Conservation (phyloP, 2,888 invertebrate species). For the Drosophila antonietae region DNA sequence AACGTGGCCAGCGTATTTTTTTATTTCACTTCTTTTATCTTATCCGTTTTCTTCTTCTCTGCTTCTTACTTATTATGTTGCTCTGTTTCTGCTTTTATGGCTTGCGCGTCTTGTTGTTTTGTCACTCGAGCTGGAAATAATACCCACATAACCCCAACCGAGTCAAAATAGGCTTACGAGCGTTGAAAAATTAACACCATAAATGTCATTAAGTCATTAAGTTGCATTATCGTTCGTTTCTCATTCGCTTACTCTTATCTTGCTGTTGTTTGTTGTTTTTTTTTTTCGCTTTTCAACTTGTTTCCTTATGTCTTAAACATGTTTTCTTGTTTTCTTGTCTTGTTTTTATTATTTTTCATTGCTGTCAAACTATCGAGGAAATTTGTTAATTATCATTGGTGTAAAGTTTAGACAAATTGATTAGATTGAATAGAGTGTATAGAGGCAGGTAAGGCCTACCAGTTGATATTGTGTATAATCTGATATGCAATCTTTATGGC, state of each 20-base stretch:
- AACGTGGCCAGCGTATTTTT: constrained; percentile 32
- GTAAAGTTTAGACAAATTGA: constrained; percentile 19
- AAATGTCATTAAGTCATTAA: constrained; percentile 74
- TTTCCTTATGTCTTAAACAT: constrained; percentile 41
- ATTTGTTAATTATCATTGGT: constrained; percentile 30
- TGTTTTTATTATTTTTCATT: constrained; percentile 14
- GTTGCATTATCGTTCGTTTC: constrained; percentile 47
- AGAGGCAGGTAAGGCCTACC: background rate
- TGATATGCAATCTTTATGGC: constrained; percentile 1
- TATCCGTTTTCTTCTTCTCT: constrained; percentile 43
- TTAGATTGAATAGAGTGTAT: constrained; percentile 11
- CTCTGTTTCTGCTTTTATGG: constrained; percentile 20
- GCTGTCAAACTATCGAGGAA: constrained; percentile 43
- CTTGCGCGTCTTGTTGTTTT: constrained; percentile 29
- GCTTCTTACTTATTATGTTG: constrained; percentile 13
- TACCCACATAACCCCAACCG: constrained; percentile 13
- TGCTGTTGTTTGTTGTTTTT: constrained; percentile 24
- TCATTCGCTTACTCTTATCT: constrained; percentile 39
- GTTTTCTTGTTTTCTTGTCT: constrained; percentile 26
- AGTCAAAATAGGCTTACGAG: constrained; percentile 42
- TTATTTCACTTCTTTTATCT: constrained; percentile 22
- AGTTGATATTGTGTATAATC: too few species aligned
- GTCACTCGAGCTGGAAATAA: constrained; percentile 17
- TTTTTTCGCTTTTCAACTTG: constrained; percentile 16
- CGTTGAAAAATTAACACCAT: constrained; percentile 49